Evolutionary conservation across 37 sponge, comb jelly and placozoan species (phyloP).

Genomic region (Agelas oroides): DNA sequence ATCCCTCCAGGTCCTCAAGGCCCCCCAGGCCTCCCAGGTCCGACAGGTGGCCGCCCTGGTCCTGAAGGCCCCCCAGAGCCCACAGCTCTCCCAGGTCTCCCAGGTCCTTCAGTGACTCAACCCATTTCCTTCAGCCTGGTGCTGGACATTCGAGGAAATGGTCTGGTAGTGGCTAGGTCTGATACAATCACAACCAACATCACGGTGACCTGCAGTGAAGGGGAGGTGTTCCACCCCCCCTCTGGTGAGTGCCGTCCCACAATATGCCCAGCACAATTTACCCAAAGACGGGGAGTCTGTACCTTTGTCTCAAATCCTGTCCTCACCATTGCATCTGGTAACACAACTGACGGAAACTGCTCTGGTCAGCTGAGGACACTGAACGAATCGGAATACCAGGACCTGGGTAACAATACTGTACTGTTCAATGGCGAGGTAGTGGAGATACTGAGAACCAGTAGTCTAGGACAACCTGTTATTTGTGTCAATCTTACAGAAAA

Average conservation of each 20-base stretch:
- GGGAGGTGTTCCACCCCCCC: background rate
- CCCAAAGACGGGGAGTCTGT: slow-evolving; percentile 1
- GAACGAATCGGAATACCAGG: background rate
- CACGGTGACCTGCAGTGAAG: background rate
- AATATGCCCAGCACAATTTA: slow-evolving; percentile 11
- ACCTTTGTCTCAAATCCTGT: too few species aligned
- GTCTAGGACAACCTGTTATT: background rate
- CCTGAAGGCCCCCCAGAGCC: too few species aligned
- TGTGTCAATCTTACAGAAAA: slow-evolving; percentile 2
- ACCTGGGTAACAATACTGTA: slow-evolving; percentile 17
- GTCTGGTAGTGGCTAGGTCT: background rate
- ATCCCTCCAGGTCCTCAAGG: too few species aligned
- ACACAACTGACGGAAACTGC: too few species aligned
- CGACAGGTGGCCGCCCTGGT: too few species aligned
- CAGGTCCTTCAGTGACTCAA: too few species aligned
- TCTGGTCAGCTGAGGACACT: too few species aligned
- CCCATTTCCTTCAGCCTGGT: slow-evolving; percentile 25
- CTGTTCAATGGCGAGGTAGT: background rate
- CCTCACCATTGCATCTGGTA: too few species aligned
- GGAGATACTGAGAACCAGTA: background rate
- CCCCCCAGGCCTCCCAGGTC: too few species aligned
- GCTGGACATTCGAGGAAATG: slow-evolving; percentile 7
- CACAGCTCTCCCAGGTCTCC: too few species aligned
- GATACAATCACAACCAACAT: background rate
- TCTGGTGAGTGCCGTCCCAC: slow-evolving; percentile 22